Percentiles rank a stretch among this genome's conserved stretches.
Evolutionary conservation across 2,797 vertebrate species (phyloP).

Genomic region (Mus caroli): DNA sequence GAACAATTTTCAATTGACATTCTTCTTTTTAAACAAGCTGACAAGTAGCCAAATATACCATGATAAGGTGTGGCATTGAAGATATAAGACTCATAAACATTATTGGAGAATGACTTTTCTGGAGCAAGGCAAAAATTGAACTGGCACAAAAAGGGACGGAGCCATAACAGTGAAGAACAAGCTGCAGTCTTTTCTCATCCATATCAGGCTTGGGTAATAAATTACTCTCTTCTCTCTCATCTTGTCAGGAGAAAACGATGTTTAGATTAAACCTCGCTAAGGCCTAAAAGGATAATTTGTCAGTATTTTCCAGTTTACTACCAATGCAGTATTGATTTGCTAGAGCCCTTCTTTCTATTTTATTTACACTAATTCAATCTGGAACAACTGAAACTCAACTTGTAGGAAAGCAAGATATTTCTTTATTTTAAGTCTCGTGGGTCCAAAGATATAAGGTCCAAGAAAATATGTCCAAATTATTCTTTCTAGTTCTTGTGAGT

Average conservation of each 20-base stretch:
- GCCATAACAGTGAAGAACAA: conserved; percentile 75
- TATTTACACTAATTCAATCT: conserved; percentile 81
- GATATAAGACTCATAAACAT: conserved; percentile 61
- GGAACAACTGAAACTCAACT: conserved; percentile 80
- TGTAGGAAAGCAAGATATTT: conserved; percentile 68
- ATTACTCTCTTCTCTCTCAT: conserved; percentile 80
- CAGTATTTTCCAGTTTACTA: conserved; percentile 86
- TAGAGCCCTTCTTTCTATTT: conserved; percentile 82
- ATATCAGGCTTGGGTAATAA: conserved; percentile 78
- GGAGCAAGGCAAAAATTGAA: conserved; percentile 71
- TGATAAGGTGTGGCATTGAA: conserved; percentile 52
- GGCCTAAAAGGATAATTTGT: conserved; percentile 84
- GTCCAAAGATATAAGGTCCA: conserved; percentile 34
- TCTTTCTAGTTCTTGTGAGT: conserved; percentile 61
- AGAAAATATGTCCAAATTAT: conserved; percentile 71
- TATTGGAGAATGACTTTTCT: conserved; percentile 77
- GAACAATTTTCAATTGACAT: conserved; percentile 14
- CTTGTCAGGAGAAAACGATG: conserved; percentile 82
- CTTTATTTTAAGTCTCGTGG: conserved; percentile 73
- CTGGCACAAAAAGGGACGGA: conserved; percentile 41
- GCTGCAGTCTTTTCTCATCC: conserved; percentile 80
- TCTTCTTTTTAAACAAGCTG: conserved; percentile 35
- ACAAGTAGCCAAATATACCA: not conserved
- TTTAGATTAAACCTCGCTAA: conserved; percentile 86
- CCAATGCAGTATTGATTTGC: conserved; percentile 80